phyloP scores from a whole-genome alignment of 1,140 invertebrate genomes.

The Drosophila azteca region DNA sequence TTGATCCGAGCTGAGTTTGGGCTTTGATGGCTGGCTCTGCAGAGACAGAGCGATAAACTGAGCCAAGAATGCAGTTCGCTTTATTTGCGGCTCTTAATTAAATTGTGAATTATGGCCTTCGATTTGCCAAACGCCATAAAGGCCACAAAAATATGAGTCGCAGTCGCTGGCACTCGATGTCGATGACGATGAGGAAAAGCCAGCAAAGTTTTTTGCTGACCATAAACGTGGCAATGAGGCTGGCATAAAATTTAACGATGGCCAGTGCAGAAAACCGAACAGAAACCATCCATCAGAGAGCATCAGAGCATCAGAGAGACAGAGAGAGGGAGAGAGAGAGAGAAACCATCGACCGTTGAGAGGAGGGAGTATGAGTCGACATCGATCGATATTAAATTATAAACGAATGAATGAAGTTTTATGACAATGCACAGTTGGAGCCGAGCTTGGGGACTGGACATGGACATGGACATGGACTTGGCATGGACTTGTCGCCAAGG shows the following conservation, averaged over 20 bases:
- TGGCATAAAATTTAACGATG: slow-evolving; percentile 71
- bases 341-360: too few relatives aligned
- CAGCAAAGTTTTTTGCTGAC: slow-evolving; percentile 52
- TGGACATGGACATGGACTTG: neutral
- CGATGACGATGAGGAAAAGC: slow-evolving; percentile 30
- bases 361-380: slow-evolving; percentile 40
- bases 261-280: slow-evolving; percentile 26
- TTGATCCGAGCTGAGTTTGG: slow-evolving; percentile 25
- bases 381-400: slow-evolving; percentile 81
- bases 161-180: neutral
- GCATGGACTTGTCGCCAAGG: slow-evolving; percentile 61
- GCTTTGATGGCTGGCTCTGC: slow-evolving; percentile 4
- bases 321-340: too few relatives aligned
- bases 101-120: slow-evolving; percentile 82
- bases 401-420: slow-evolving; percentile 82
- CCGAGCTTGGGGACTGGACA: neutral
- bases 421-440: slow-evolving; percentile 56
- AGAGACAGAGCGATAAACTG: slow-evolving; percentile 42
- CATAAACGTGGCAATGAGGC: slow-evolving; percentile 62
- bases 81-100: slow-evolving; percentile 79
- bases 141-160: slow-evolving; percentile 77
- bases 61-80: slow-evolving; percentile 50
- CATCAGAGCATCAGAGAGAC: too few relatives aligned
- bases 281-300: slow-evolving; percentile 54
- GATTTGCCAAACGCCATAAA: slow-evolving; percentile 76